Base-by-base conservation (phyloP, 2,888 invertebrate genomes). In the Hermodice carunculata region DNA sequence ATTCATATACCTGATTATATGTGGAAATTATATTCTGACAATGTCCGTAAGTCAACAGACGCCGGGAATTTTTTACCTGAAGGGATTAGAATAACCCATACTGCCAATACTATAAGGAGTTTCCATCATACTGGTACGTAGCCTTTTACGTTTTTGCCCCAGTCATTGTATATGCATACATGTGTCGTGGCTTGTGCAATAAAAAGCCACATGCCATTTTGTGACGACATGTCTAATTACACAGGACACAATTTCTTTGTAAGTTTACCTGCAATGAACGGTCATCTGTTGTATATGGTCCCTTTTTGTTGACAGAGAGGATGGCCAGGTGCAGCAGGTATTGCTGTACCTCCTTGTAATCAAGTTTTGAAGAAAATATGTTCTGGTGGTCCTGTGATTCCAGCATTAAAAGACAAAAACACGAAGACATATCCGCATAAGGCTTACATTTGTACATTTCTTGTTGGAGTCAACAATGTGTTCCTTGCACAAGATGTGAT, bases 1-100 rank as follows among this genome's bases (percentile, higher is more conserved):
- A 87, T 89, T 64, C 87, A 88, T 58, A 89, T 96, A 82, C 95
- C 95, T 67, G 91, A 91, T 80, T 92, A 92, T 77, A 90, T 96
- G 90, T 90, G 92, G 85, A 89, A 93, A 82, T 88, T 96, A 70
- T 95, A 95, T 88, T 87, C 89, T 28, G n/a, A 44, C 5, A 3
- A 42, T 11, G 14, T 46, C 32, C 17, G 22, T 44, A 22, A 44
- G 11, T n/a, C 28, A 17, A 31, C 24, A 17, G 29, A 31, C 17
- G 11, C n/a, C 4, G 22, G 31, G 28, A 42, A 31, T 44, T 44
- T 2, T 57, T 26, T 42, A 29, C n/a, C n/a, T 43, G 57, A 44
- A 5, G 19, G 46, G 19, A 24, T 22, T 29, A 57, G 44, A 46
- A 44, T 32, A 31, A 44, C 46, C 8, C 52, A 44, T 29, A 2